Base-by-base conservation (phyloP, 2,113 vertebrate genomes). In the Aspiorhynchus laticeps region DNA sequence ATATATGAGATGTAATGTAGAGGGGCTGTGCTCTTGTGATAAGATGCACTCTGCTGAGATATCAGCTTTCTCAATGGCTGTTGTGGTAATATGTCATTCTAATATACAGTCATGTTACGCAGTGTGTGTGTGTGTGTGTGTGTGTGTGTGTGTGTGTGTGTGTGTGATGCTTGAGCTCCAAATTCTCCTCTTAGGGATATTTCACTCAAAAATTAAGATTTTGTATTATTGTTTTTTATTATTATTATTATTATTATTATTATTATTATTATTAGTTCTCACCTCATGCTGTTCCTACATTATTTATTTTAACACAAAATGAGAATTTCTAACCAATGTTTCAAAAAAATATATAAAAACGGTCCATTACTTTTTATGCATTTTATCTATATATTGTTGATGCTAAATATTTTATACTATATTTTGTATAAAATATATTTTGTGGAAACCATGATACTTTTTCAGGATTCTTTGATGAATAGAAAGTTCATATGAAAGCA, bases 1-100 rank as follows among this genome's bases (percentile, higher is more conserved):
- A 74, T 84, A n/a, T 41, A 84, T 56, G 46, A 83, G 83, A 84
- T 74, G 82, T 59, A 74, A 59, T 73, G 46, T 67, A 36, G 81
- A 73, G 28, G 65, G 65, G 46, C 81, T 83, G 81, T 74, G 83
- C 83, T 84, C 31, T 71, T 38, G 48, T 36, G 69, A 84, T 84
- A 84, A 84, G 46, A 84, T 59, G 83, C 67, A 41, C 69, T 75
- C 31, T n/a, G 19, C 14, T 9, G 19, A 56, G 82, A 84, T 73
- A 53, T 84, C 48, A 74, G 7, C 48, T 84, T 59, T 53, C 9
- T 17, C 28, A 53, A 38, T 80, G 33, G 7, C 4, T 53, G 43
- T 10, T 38, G 46, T 10, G 9, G 26, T 12, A 56, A 84, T 38
- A 56, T 74, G 48, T 74, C 33, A 41, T 56, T 84, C 21, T 19